Percentiles rank a stretch among this genome's conserved stretches.
Evolutionary conservation across 2,888 invertebrate species (phyloP).

Genomic region (Andrena bicolor): DNA sequence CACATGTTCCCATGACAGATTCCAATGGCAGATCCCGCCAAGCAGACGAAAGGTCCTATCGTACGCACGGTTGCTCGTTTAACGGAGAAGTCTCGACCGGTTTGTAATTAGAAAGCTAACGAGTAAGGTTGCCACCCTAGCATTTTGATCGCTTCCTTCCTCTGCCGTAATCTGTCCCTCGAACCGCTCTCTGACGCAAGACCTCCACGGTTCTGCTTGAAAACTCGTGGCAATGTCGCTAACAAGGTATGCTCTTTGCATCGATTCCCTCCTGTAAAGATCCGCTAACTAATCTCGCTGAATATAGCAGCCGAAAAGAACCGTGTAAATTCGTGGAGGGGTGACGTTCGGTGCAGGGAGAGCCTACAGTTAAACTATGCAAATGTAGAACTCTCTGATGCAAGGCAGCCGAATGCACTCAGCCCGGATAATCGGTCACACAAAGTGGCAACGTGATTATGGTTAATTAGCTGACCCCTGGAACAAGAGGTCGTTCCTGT

Average conservation of each 20-base stretch:
- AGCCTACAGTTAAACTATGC: slow-evolving; percentile 60
- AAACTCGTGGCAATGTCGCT: neutral
- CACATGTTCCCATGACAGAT: slow-evolving; percentile 35
- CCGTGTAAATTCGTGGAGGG: neutral
- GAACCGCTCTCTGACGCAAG: slow-evolving; percentile 20
- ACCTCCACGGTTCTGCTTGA: neutral
- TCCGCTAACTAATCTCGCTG: neutral
- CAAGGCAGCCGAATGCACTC: slow-evolving; percentile 50
- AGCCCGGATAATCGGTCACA: slow-evolving; percentile 58
- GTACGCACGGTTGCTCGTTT: slow-evolving; percentile 61
- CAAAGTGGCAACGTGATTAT: slow-evolving; percentile 59
- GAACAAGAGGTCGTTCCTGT: slow-evolving; percentile 37
- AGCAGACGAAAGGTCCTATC: slow-evolving; percentile 44
- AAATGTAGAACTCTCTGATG: slow-evolving; percentile 49
- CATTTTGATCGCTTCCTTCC: slow-evolving; percentile 62
- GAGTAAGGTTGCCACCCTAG: slow-evolving; percentile 53
- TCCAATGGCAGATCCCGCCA: neutral
- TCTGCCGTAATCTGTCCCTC: slow-evolving; percentile 43
- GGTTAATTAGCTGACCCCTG: slow-evolving; percentile 62
- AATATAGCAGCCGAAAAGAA: neutral
- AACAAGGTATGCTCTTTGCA: neutral
- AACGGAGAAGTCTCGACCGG: slow-evolving; percentile 55
- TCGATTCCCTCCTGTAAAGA: neutral
- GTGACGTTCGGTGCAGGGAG: slow-evolving; percentile 12
- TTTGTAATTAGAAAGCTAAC: slow-evolving; percentile 65